phyloP scores from a whole-genome alignment of 2,888 invertebrate genomes.

The Periphyllus acericola region DNA sequence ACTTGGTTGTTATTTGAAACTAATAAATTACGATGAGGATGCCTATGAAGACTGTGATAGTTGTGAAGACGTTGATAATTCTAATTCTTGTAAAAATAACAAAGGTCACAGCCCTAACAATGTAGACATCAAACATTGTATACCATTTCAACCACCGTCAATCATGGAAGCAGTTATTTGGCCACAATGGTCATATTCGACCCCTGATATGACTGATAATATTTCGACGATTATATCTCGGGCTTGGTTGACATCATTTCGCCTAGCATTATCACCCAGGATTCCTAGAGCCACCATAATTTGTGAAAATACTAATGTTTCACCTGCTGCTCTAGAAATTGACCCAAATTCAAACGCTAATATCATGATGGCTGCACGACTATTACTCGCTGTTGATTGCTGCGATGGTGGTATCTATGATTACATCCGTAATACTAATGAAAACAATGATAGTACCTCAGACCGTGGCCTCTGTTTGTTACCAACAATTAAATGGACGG shows the following conservation, averaged over 20 bases:
- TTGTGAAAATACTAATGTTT: not conserved
- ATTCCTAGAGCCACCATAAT: not conserved
- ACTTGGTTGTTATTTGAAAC: conserved; percentile 28
- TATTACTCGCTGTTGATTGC: conserved; percentile 47
- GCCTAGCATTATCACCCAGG: conserved; percentile 22
- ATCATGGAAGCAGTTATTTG: conserved; percentile 39
- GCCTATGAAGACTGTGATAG: not conserved
- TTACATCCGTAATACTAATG: not conserved
- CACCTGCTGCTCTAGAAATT: not conserved
- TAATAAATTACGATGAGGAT: not conserved
- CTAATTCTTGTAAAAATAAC: not conserved
- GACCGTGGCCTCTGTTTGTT: not conserved
- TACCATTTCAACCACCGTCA: not conserved
- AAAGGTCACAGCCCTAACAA: not conserved
- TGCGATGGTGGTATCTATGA: not conserved
- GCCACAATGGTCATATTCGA: conserved; percentile 18
- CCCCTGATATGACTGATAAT: not conserved
- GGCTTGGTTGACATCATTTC: conserved; percentile 26
- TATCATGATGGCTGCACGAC: conserved; percentile 40
- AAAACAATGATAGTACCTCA: not conserved
- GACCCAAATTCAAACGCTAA: conserved; percentile 3
- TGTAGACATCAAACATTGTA: not conserved
- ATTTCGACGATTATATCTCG: conserved; percentile 20
- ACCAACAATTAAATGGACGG: conserved; percentile 74
- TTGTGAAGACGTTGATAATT: not conserved